Base-by-base conservation (phyloP, 2,797 vertebrate genomes). In the Lates japonicus region DNA sequence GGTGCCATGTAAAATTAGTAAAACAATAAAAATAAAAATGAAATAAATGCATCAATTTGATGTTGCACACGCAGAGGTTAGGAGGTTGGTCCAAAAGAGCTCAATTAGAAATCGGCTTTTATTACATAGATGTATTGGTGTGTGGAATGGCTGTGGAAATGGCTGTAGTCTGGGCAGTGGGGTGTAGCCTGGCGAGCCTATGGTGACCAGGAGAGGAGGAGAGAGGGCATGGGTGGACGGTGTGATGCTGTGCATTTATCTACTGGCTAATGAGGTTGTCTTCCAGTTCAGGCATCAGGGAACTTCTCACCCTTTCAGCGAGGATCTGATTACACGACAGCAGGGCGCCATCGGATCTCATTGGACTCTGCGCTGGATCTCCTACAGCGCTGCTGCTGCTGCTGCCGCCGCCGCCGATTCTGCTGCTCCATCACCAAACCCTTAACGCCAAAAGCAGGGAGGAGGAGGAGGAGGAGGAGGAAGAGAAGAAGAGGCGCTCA, bases 211-310 rank as follows among this genome's bases (percentile, higher is more conserved):
- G 74, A 80, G 74, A 83, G 82, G 83, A 89, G 83, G 83, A 63
- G 87, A 74, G 86, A 31, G 78, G 60, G 76, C 76, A 78, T 70
- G 83, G 85, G 85, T 88, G 90, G 87, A 92, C 81, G 48, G 70
- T 79, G 87, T 78, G 89, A 91, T 91, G 88, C 82, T 91, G 90
- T 83, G 90, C 84, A 78, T n/a, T 82, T 90, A 88, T 89, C 87
- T 81, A 9, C 90, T 83, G 88, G 63, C 83, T 91, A 92, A 90
- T 87, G 90, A 92, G 84, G 70, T 89, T 87, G 87, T 93, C 88
- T 93, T 87, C 81, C 78, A 89, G 85, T 89, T 80, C 79, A 83
- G 76, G 78, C 87, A 88, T 67, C 89, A 69, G 80, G 87, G 75
- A n/a, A n/a, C 88, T 91, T 90, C 90, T 92, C 92, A 89, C 89